Evolutionary conservation across 1,140 invertebrate genomes (phyloP).

Genomic region (Heliconius hermathena): DNA sequence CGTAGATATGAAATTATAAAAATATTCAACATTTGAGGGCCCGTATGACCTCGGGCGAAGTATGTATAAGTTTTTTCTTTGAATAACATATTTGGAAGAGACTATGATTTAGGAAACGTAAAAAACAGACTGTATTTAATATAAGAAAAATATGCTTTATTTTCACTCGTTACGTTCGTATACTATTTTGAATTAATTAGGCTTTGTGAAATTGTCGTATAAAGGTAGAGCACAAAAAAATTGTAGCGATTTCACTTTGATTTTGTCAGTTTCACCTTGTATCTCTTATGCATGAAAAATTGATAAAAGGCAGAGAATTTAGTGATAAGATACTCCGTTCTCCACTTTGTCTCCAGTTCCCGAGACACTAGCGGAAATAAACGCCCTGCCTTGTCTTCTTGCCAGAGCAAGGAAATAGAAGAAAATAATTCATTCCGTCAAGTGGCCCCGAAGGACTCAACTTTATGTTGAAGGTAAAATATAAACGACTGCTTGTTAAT

Average conservation of each 20-base stretch:
- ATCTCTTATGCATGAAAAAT: too few relatives aligned
- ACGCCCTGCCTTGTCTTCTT: too few relatives aligned
- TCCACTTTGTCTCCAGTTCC: too few relatives aligned
- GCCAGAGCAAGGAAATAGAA: too few relatives aligned
- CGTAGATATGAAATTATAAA: neutral
- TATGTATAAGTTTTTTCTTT: too few relatives aligned
- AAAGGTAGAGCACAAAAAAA: neutral
- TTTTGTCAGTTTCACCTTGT: too few relatives aligned
- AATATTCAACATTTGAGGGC: neutral
- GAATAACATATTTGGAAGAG: neutral
- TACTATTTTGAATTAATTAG: neutral
- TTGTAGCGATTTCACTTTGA: neutral
- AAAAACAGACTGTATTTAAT: neutral
- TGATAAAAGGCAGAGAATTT: too few relatives aligned
- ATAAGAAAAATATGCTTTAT: neutral
- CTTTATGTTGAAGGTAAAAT: neutral
- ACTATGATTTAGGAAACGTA: neutral
- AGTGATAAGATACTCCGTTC: too few relatives aligned
- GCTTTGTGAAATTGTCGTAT: neutral
- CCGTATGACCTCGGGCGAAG: neutral
- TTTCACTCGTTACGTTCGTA: neutral
- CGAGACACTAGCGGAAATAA: too few relatives aligned
- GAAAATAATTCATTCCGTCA: too few relatives aligned
- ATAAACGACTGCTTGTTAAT: neutral
- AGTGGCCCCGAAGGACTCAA: neutral